Evolutionary conservation across 2,888 invertebrate species (phyloP).

Genomic region (Sabatieria punctata): DNA sequence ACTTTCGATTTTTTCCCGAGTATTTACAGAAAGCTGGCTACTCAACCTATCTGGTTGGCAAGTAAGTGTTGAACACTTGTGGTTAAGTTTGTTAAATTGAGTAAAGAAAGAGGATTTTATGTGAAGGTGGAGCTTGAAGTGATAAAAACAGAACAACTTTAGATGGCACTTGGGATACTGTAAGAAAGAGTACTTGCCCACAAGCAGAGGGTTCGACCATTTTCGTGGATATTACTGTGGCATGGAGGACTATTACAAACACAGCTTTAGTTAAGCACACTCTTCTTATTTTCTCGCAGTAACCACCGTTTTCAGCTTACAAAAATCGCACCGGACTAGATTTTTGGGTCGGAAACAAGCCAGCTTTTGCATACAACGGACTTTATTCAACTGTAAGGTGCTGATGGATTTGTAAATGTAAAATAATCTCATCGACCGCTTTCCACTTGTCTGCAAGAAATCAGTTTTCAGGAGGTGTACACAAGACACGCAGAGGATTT

Average conservation of each 20-base stretch:
- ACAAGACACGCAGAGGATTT: too few species aligned
- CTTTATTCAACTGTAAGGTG: neutral
- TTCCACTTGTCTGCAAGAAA: too few species aligned
- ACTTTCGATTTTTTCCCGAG: conserved; percentile 28
- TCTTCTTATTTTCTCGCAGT: too few species aligned
- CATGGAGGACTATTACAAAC: conserved; percentile 28
- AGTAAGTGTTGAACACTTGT: conserved; percentile 14
- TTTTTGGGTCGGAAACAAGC: neutral
- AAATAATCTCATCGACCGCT: too few species aligned
- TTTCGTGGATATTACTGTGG: conserved; percentile 37
- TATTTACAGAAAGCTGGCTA: conserved; percentile 28
- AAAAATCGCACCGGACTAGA: neutral
- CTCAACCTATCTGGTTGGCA: conserved; percentile 26
- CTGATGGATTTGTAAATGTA: too few species aligned
- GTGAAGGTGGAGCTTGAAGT: too few species aligned
- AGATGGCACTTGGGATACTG: conserved; percentile 41
- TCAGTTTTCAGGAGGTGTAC: too few species aligned
- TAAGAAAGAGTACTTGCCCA: conserved; percentile 35
- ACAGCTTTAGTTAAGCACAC: too few species aligned
- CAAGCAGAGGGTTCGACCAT: conserved; percentile 37
- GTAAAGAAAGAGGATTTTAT: too few species aligned
- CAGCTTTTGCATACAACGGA: neutral
- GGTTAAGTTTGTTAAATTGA: too few species aligned
- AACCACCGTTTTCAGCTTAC: neutral
- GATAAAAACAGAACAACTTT: neutral